A percentile compares a stretch with the other conserved stretches of the same genome.
Evolutionary conservation across 2,113 vertebrate species (phyloP).

Genomic region (Piaya cayana): DNA sequence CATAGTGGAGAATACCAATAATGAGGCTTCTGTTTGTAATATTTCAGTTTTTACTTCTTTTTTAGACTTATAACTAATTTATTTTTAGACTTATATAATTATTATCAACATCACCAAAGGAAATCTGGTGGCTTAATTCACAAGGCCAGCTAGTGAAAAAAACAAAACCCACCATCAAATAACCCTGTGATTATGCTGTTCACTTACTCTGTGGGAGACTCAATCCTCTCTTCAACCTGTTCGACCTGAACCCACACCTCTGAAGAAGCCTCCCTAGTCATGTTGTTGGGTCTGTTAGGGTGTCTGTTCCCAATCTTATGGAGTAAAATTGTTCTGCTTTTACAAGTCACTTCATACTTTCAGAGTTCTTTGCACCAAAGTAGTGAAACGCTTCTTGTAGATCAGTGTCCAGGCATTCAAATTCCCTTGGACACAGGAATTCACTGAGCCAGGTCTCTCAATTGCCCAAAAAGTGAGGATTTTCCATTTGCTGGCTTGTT

Average conservation of each 20-base stretch:
- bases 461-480: not conserved
- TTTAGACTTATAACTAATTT: too few species aligned
- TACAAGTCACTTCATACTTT: not conserved
- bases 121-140: not conserved
- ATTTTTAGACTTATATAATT: too few species aligned
- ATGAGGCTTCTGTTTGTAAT: not conserved
- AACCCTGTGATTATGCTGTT: not conserved
- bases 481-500: not conserved
- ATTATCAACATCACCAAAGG: not conserved
- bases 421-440: not conserved
- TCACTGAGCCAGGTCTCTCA: not conserved
- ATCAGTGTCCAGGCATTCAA: not conserved
- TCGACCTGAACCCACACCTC: not conserved
- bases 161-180: accelerated
- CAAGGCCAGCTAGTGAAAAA: not conserved
- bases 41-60: not conserved
- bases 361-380: not conserved
- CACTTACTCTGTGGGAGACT: not conserved
- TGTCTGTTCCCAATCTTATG: not conserved
- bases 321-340: not conserved
- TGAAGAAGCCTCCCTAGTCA: not conserved
- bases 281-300: not conserved
- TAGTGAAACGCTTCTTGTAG: not conserved
- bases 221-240: not conserved
- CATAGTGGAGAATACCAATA: not conserved